Evolutionary conservation across 1,140 invertebrate species (phyloP), one percentile per base, ranked within the genome.

Genomic region (Trichonephila inaurata): DNA sequence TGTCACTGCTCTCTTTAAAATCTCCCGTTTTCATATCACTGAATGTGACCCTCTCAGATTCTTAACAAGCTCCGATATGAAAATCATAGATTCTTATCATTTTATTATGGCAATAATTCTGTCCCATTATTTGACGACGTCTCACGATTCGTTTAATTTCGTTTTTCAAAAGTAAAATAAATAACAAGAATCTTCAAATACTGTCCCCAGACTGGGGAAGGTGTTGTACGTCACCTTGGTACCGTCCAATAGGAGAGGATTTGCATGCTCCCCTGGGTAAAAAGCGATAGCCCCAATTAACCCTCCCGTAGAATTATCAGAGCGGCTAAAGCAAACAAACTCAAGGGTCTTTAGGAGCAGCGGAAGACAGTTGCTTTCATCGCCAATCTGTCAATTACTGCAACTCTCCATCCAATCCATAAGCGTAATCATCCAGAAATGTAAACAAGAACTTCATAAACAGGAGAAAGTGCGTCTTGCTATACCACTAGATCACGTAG

Each of bases 231-330:
- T 83, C 82, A 60, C 82, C 51, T 60, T 44, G 51, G 40, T 19
- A 58, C 82, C 44, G 44, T 60, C 82, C 40, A 83, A 58, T 51
- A 60, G 82, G 51, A 83, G 40, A 4, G 21, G 40, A 83, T 83
- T 83, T 83, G 82, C 82, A 83, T 83, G 82, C 82, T 83, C 24
- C 51, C 82, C 40, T 58, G 51, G 51, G 44, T 60, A 21, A 58
- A 62, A 91, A 81, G 91, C 61, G 91, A 92, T 92, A 92, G 91
- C 91, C 91, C 91, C 91, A 92, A 92, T 92, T 92, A 92, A 92
- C 91, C 91, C 83, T 28, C 91, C 82, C 10, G 51, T 44, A 51
- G 83, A 51, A 87, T 92, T 92, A 92, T 92, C 91, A 24, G 90
- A 83, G 51, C 69, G 77, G 77, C 89, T 91, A 66, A 85, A 92